Base-by-base conservation (phyloP, 2,888 invertebrate genomes). In the Ceriagrion tenellum region DNA sequence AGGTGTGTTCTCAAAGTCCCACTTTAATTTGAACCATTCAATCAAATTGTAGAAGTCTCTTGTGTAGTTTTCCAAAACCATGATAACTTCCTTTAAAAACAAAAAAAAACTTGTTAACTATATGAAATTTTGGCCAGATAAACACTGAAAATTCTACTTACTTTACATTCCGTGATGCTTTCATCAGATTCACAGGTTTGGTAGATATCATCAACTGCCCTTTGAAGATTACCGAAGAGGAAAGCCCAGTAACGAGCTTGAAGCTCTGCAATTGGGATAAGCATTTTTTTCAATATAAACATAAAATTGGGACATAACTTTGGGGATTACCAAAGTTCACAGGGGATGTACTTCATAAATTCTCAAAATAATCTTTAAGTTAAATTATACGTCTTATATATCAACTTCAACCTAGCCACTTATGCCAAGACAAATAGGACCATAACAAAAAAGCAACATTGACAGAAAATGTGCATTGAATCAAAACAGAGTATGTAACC, bases 121-220 rank as follows among this genome's bases (percentile, higher is more conserved):
- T 8, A 55, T 23, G 55, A 23, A 55, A 47, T 13, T 95, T 55
- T 40, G 90, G 55, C 8, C 88, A 18, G 30, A 40, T 26, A 18
- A n/a, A 93, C 95, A 59, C 30, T 95, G 40, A n/a, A 95, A 16
- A 55, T 69, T 26, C 13, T n/a, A 69, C 93, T 95, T 96, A 97
- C 97, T 97, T 97, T 97, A 97, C 99, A 99, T 97, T 99, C 99
- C 0, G 98, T 98, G 96, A 99, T 98, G 97, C 99, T 99, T 96
- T 99, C 99, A 97, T 99, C 99, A 95, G 98, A 98, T 97, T 99
- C 99, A 95, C 99, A 99, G 0, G 99, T 99, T 96, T 98, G 99
- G 97, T 99, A 99, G 96, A 99, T 99, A 97, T 99, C 99, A 96
- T 99, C 99, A 90, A 99, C 99, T 74, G 99, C 99, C 96, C 99